Evolutionary conservation across 2,797 vertebrate species (phyloP).

Genomic region (Peromyscus nudipes): DNA sequence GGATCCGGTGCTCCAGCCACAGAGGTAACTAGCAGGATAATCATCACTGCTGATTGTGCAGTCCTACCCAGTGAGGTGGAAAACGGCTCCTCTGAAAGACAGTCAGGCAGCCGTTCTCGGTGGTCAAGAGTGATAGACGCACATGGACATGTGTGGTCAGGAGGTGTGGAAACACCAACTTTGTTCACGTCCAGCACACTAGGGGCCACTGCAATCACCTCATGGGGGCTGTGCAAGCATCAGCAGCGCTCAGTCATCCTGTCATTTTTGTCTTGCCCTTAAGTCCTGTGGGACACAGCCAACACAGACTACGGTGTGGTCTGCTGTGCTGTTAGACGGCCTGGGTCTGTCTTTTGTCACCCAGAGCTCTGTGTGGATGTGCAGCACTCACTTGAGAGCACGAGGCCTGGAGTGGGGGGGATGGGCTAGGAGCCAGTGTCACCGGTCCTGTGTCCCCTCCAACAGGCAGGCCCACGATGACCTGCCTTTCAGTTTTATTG

Average conservation of each 20-base stretch:
- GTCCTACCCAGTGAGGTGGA: not conserved
- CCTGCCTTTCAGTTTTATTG: not conserved
- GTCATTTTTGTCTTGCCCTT: not conserved
- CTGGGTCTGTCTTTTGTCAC: not conserved
- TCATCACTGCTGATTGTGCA: not conserved
- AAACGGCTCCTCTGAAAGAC: not conserved
- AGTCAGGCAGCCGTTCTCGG: not conserved
- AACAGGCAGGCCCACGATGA: rapidly evolving
- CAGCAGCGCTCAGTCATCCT: not conserved
- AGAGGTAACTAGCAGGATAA: not conserved
- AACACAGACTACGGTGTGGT: not conserved
- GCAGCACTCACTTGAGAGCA: not conserved
- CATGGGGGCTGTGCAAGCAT: not conserved
- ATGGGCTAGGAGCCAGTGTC: not conserved
- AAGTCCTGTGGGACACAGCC: not conserved
- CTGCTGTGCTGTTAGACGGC: not conserved
- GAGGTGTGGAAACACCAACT: not conserved
- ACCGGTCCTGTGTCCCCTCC: not conserved
- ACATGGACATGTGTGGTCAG: not conserved
- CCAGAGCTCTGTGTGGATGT: not conserved
- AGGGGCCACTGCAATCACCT: rapidly evolving
- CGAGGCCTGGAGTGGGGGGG: not conserved
- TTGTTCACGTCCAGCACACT: not conserved
- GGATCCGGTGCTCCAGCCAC: not conserved
- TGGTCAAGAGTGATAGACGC: not conserved